Evolutionary conservation across 2,888 invertebrate species (phyloP).

Genomic region (Philonicus albiceps): DNA sequence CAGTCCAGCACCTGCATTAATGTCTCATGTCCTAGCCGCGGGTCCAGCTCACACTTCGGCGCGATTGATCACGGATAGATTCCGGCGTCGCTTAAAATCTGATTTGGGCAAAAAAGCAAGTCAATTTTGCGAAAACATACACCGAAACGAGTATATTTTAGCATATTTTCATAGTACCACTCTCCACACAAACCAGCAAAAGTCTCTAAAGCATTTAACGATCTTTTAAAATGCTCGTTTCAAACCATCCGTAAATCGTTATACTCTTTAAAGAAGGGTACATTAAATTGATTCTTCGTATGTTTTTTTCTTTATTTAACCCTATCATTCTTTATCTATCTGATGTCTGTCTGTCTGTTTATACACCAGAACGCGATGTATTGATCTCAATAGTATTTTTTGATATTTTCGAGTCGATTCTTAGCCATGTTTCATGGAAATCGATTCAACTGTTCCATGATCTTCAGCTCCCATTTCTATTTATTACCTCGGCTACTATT

Average conservation of each 20-base stretch:
- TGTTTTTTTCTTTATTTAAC: no score
- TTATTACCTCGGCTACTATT: no score
- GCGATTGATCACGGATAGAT: background rate
- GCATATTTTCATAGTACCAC: background rate
- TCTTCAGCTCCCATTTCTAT: no score
- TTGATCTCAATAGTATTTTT: no score
- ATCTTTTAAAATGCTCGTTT: background rate
- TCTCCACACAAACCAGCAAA: background rate
- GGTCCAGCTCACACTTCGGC: background rate
- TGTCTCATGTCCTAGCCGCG: background rate
- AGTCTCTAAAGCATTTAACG: background rate
- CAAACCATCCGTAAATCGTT: background rate
- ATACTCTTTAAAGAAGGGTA: no score
- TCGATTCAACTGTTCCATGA: no score
- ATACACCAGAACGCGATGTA: no score
- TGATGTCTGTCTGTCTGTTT: no score
- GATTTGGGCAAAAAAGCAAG: background rate
- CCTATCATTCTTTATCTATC: no score
- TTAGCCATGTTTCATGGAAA: no score
- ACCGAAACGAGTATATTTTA: background rate
- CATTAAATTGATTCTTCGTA: no score
- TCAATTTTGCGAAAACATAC: background rate
- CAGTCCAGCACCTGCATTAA: constrained; percentile 32
- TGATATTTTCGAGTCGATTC: no score
- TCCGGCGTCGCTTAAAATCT: background rate